These are phyloP conservation scores for Ischnus inquisitorius DNA, from an alignment of 2,888 invertebrate species.

Conservation along the genomic window DNA sequence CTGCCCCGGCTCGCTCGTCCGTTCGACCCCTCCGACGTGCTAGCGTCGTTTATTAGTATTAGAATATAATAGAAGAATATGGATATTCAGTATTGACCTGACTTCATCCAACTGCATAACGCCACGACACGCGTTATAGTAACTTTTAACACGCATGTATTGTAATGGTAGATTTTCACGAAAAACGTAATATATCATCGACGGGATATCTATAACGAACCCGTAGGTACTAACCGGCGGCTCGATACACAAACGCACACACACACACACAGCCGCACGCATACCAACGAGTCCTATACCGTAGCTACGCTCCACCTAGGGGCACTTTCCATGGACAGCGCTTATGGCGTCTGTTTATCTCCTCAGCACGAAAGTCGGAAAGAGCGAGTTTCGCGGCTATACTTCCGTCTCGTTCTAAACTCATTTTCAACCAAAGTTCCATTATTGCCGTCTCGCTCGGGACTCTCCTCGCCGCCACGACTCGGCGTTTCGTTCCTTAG, in stretches of 20 bases:
- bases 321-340: conserved; percentile 55
- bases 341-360: conserved; percentile 61
- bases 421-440: conserved; percentile 60
- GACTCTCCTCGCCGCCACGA: conserved; percentile 33
- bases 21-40: conserved; percentile 17
- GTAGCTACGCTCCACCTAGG: conserved; percentile 1
- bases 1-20: not conserved
- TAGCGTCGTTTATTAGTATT: not conserved
- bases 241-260: not conserved
- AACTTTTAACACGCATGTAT: not conserved
- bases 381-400: conserved; percentile 32
- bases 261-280: not conserved
- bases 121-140: not conserved
- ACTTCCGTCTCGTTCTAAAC: conserved; percentile 61
- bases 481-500: conserved; percentile 26
- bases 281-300: not conserved
- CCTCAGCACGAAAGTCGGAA: conserved; percentile 49
- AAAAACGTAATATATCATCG: not conserved
- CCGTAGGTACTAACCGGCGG: not conserved
- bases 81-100: conserved; percentile 64
- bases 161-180: not conserved
- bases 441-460: conserved; percentile 46
- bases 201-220: not conserved
- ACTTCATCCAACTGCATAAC: conserved; percentile 54
- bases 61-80: conserved; percentile 29